Percentiles rank a stretch among this genome's conserved stretches.
Conservation (phyloP, 1,140 invertebrate species). For the Aphidius ervi region DNA sequence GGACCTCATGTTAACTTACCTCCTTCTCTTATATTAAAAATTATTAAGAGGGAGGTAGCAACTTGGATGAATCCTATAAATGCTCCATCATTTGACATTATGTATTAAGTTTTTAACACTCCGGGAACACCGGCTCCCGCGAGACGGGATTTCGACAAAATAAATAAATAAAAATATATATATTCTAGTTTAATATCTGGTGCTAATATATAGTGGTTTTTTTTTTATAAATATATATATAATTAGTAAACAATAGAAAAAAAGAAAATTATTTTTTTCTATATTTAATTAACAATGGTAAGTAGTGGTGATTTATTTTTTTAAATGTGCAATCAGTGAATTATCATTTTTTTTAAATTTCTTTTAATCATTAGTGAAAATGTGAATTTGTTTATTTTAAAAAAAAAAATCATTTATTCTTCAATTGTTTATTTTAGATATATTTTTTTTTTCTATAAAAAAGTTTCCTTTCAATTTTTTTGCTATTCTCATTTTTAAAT, state of each 20-base stretch:
- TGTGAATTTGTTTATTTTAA: no score
- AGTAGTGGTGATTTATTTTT: conserved; percentile 21
- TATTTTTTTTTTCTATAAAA: no score
- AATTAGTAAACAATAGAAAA: no score
- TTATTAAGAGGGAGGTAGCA: conserved; percentile 27
- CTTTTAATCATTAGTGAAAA: no score
- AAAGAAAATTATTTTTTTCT: neutral
- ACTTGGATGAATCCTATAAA: conserved; percentile 53
- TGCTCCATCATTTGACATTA: conserved; percentile 39
- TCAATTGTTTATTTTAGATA: no score
- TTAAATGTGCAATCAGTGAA: conserved; percentile 6
- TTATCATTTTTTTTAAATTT: no score
- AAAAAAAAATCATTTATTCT: no score
- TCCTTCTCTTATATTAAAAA: neutral
- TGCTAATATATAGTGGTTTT: conserved; percentile 14
- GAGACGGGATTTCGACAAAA: conserved; percentile 37
- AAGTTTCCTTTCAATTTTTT: conserved; percentile 13
- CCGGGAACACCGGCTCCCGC: conserved; percentile 42
- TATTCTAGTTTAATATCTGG: conserved; percentile 24
- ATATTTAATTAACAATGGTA: conserved; percentile 4
- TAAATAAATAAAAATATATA: neutral
- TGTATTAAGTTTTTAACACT: conserved; percentile 45
- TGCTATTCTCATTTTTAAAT: neutral
- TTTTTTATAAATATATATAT: neutral
- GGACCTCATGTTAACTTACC: conserved; percentile 37